phyloP scores from a whole-genome alignment of 2,797 vertebrate genomes.

The Malurus leucopterus region DNA sequence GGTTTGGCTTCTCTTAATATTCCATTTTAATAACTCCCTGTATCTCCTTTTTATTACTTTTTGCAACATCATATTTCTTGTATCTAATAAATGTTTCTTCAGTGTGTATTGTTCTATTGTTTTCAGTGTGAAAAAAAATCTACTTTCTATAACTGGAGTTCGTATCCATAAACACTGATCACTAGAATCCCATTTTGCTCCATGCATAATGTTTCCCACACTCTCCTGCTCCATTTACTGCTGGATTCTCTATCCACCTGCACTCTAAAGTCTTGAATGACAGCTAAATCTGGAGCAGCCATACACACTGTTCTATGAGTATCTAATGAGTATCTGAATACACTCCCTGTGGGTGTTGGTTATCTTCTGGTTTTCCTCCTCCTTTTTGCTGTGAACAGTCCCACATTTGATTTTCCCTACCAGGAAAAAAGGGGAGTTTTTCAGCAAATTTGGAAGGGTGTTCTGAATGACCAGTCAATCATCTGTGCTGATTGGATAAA shows the following conservation, averaged over 20 bases:
- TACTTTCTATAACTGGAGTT: background rate
- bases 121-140: background rate
- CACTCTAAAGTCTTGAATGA: background rate
- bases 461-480: background rate
- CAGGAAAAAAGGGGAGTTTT: background rate
- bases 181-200: background rate
- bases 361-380: background rate
- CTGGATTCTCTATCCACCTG: background rate
- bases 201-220: background rate
- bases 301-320: background rate
- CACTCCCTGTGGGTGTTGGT: background rate
- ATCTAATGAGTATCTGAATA: background rate
- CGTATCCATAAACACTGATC: background rate
- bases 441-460: background rate
- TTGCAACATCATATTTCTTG: conserved; percentile 24
- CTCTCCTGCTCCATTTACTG: background rate
- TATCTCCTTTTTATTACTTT: conserved; percentile 15
- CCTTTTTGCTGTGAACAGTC: background rate
- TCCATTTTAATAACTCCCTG: background rate
- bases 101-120: background rate
- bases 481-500: background rate
- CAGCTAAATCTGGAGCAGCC: background rate
- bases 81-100: conserved; percentile 13
- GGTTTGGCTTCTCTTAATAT: conserved; percentile 11
- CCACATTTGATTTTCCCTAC: background rate